phyloP scores from a whole-genome alignment of 1,140 invertebrate genomes.

The Cydia fagiglandana region DNA sequence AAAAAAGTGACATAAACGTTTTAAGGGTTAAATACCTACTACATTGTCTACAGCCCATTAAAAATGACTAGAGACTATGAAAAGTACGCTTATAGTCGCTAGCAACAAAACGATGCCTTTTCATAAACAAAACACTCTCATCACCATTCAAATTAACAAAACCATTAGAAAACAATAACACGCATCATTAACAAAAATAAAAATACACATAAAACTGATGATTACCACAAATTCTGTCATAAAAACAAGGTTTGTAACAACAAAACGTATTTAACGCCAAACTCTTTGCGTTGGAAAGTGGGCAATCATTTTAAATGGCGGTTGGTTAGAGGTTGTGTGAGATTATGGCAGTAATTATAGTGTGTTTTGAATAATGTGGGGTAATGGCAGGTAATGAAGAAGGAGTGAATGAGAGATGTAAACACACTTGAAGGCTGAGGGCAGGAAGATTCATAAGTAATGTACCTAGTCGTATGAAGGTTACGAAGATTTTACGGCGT shows the following conservation, averaged over 20 bases:
- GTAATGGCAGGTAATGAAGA: slow-evolving; percentile 18
- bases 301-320: slow-evolving; percentile 22
- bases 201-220: slow-evolving; percentile 6
- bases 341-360: neutral
- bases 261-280: slow-evolving; percentile 6
- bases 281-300: slow-evolving; percentile 19
- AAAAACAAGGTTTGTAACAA: slow-evolving; percentile 9
- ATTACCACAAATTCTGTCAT: neutral
- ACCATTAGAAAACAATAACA: slow-evolving; percentile 9
- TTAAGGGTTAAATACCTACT: neutral
- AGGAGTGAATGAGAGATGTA: slow-evolving; percentile 15
- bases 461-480: neutral
- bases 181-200: slow-evolving; percentile 9
- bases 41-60: neutral
- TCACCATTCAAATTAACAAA: neutral
- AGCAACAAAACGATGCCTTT: neutral
- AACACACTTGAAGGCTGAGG: neutral
- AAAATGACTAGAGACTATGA: neutral
- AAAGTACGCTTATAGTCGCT: neutral
- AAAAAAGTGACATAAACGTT: too few relatives aligned
- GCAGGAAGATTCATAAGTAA: neutral
- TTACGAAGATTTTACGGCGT: neutral
- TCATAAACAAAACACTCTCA: neutral
- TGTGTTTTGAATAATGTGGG: slow-evolving; percentile 20
- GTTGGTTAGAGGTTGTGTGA: slow-evolving; percentile 8